These are phyloP conservation scores for Pseudorectes ferrugineus DNA, from an alignment of 2,113 vertebrate genomes.

Conservation along the genomic window DNA sequence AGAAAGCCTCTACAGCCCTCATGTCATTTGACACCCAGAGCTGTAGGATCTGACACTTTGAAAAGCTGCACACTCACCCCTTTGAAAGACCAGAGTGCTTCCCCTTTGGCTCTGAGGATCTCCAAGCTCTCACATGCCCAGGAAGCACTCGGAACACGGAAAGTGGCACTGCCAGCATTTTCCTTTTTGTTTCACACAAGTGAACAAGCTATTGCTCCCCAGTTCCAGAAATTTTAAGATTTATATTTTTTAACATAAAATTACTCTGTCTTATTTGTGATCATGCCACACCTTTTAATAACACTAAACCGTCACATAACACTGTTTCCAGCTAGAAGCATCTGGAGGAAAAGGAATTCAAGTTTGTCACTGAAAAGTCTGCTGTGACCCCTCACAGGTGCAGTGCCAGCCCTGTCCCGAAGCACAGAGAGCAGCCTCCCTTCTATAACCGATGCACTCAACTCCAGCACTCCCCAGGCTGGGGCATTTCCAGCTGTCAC, in stretches of 20 bases:
- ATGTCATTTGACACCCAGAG: background rate
- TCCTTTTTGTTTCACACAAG: background rate
- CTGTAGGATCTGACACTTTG: background rate
- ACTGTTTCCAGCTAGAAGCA: background rate
- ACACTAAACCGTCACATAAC: background rate
- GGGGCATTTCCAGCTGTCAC: background rate
- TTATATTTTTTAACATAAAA: background rate
- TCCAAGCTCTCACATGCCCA: background rate
- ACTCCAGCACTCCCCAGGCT: background rate
- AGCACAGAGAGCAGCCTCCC: background rate
- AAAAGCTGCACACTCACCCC: background rate
- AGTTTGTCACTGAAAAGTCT: background rate
- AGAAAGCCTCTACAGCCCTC: background rate
- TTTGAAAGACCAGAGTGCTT: background rate
- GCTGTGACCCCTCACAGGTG: accelerated
- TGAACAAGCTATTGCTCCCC: background rate
- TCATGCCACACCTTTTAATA: background rate
- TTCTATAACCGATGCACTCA: background rate
- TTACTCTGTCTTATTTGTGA: background rate
- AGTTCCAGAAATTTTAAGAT: background rate
- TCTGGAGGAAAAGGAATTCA: background rate
- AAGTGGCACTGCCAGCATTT: background rate
- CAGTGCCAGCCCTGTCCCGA: background rate
- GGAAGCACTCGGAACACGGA: background rate
- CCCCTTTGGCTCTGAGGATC: background rate